Evolutionary conservation across 2,113 vertebrate genomes (phyloP).

Genomic region (Caracal caracal): DNA sequence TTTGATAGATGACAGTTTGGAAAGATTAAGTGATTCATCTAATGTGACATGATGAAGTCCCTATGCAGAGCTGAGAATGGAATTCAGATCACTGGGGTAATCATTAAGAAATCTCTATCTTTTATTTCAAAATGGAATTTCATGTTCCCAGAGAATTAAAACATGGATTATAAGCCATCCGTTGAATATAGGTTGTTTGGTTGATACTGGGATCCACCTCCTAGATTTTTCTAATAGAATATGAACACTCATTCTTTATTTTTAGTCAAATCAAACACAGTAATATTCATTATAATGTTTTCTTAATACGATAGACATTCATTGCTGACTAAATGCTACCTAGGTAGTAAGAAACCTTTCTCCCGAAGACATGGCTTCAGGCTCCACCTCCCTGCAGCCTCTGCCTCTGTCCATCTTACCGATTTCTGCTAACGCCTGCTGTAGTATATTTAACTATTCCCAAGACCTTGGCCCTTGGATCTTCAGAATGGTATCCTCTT

Average conservation of each 20-base stretch:
- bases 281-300: not conserved
- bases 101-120: not conserved
- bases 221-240: not conserved
- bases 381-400: accelerated
- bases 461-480: not conserved
- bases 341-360: not conserved
- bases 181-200: not conserved
- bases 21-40: constrained; percentile 55
- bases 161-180: not conserved
- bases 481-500: not conserved
- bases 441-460: not conserved
- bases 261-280: not conserved
- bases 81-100: not conserved
- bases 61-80: not conserved
- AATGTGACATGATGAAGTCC: not conserved
- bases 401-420: not conserved
- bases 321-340: not conserved
- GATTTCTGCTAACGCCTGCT: not conserved
- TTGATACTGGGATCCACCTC: not conserved
- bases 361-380: not conserved
- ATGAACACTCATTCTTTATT: not conserved
- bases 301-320: not conserved
- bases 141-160: not conserved
- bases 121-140: constrained; percentile 36
- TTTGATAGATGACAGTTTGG: constrained; percentile 45